phyloP scores from a whole-genome alignment of 2,888 invertebrate species.

The Pristionchus mayeri region DNA sequence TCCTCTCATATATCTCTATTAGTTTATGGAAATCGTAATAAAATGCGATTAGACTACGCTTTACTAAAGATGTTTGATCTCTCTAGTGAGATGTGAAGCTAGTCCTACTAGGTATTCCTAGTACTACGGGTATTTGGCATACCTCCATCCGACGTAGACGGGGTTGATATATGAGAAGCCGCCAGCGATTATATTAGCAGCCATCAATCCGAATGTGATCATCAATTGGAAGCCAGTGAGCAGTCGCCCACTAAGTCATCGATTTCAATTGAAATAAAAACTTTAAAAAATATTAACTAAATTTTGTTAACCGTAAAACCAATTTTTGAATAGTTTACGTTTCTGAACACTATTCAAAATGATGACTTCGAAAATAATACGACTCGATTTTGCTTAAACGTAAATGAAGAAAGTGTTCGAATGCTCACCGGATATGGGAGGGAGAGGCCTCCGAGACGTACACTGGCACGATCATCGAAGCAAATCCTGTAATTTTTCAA shows the following conservation, averaged over 20 bases:
- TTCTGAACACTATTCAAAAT: too few species aligned
- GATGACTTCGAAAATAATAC: too few species aligned
- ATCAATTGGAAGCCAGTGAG: slow-evolving; percentile 76
- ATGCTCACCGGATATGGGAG: slow-evolving; percentile 77
- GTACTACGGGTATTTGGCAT: too few species aligned
- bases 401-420: neutral
- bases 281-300: too few species aligned
- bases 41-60: too few species aligned
- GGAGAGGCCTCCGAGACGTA: slow-evolving; percentile 81
- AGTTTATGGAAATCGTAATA: too few species aligned
- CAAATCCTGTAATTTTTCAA: slow-evolving; percentile 55
- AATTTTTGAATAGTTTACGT: neutral
- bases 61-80: too few species aligned
- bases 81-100: too few species aligned
- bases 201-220: slow-evolving; percentile 80
- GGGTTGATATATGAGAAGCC: slow-evolving; percentile 77
- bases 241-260: slow-evolving; percentile 52
- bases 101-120: too few species aligned
- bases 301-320: too few species aligned
- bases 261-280: too few species aligned
- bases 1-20: too few species aligned
- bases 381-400: neutral
- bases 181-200: slow-evolving; percentile 79
- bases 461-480: slow-evolving; percentile 79
- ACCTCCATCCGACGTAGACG: slow-evolving; percentile 79